phyloP scores from a whole-genome alignment of 2,113 vertebrate species.

The Pavo muticus region DNA sequence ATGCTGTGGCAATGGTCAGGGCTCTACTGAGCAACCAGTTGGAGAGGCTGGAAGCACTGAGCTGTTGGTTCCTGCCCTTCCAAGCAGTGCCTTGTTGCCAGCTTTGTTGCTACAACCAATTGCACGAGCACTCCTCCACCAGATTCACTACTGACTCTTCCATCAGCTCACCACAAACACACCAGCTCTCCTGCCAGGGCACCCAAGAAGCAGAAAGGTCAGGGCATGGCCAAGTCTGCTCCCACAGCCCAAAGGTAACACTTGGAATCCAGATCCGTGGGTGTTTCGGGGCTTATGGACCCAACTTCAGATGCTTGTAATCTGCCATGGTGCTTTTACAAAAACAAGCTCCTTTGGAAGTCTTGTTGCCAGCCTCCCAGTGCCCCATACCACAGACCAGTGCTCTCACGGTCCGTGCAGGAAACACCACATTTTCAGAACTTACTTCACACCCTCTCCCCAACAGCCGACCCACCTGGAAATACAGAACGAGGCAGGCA shows the following conservation, averaged over 20 bases:
- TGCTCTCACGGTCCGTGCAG: neutral
- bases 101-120: neutral
- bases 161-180: neutral
- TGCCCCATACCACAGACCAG: neutral
- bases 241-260: neutral
- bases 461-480: accelerated
- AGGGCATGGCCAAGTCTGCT: accelerated
- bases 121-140: neutral
- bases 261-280: neutral
- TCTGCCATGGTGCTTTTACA: neutral
- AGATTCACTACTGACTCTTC: accelerated
- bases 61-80: neutral
- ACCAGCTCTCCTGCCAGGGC: neutral
- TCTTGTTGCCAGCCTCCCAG: neutral
- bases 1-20: neutral
- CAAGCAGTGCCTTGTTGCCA: accelerated
- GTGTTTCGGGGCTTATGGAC: neutral
- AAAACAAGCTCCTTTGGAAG: neutral
- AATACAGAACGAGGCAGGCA: neutral
- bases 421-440: neutral
- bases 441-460: neutral
- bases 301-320: neutral
- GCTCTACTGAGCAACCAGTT: neutral
- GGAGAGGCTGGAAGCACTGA: neutral
- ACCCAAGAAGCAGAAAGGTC: neutral